Evolutionary conservation across 2,113 vertebrate genomes (phyloP), one percentile per base, ranked within the genome.

Genomic region (Perognathus longimembris): DNA sequence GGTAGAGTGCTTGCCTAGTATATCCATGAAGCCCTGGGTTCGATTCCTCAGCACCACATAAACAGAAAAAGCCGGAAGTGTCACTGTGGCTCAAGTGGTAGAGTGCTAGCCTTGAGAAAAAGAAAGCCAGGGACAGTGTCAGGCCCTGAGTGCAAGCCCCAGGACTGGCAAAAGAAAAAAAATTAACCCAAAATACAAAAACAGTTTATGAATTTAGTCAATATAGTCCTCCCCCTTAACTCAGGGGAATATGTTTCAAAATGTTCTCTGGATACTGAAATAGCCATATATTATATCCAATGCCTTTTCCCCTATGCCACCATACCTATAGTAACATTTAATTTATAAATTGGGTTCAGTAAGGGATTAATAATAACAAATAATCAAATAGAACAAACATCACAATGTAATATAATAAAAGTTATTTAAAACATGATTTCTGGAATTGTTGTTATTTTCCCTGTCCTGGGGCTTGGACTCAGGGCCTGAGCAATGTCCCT

Each of bases 201-300:
- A 17, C 32, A 75, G 59, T 70, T 64, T 45, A 59, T 85, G 24
- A 59, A 40, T 89, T 85, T 95, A 42, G 38, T 84, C 42, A 79
- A 76, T 78, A 57, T 0, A 79, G 5, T 21, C 30, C 5, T 71
- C 5, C 34, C 22, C 34, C 30, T 61, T 70, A 70, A 40, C 63
- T 24, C 26, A 38, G 7, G 36, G 28, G 34, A 20, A 22, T 50
- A 40, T 70, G 21, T 28, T 42, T 50, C 21, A 80, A 89, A 50
- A 70, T 42, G 21, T 20, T 77, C 30, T 32, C 7, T 26, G 32
- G 18, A 54, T 54, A 11, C 38, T 18, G 21, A 75, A 75, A 61
- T 28, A 40, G 11, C 30, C 8, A 15, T 75, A 40, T 28, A 42
- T 5, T 22, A 15, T 12, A 36, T 34, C 20, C 36, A 30, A 18